Base-by-base conservation (phyloP, 2,888 invertebrate genomes). In the Leptinotarsa tumamoca region DNA sequence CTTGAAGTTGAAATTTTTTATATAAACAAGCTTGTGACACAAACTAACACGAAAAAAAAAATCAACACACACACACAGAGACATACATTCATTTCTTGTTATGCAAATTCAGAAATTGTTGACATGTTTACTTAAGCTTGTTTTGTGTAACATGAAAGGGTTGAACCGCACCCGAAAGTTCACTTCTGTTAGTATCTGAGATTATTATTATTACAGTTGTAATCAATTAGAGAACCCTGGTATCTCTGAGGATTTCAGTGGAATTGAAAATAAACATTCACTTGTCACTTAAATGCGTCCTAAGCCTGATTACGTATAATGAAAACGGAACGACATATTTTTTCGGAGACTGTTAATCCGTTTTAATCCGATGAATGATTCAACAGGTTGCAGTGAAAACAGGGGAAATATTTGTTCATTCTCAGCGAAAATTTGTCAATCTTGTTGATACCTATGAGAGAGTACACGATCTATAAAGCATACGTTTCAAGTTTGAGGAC, bases 191-290 rank as follows among this genome's bases (percentile, higher is more conserved):
- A 33, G 43, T 68, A 61, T 43, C 52, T 58, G 23, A 52, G 33
- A 21, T 33, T 54, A 69, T 73, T 73, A 70, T 76, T 73, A 52
- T 67, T 73, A 51, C 76, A 74, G 76, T 74, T 76, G 69, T 71
- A 68, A 68, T 54, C 43, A 73, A 61, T 70, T 70, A 70, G 10
- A n/a, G n/a, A 54, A 17, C 51, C 18, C 23, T 27, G 23, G 68
- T 68, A 43, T 63, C 43, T n/a, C 43, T 27, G 63, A 33, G 63
- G 63, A 63, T n/a, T 63, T 63, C 17, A 33, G 33, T 23, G 63
- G 63, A 63, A 63, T 63, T 63, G 33, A 63, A 63, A 63, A 33
- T 63, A 63, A 63, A 43, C 63, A 63, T 63, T 27, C 33, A 17
- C 63, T 63, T 63, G 43, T 63, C 63, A 5, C 63, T 63, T n/a